Conservation (phyloP, 1,140 invertebrate species). For the Coenobita brevimanus region DNA sequence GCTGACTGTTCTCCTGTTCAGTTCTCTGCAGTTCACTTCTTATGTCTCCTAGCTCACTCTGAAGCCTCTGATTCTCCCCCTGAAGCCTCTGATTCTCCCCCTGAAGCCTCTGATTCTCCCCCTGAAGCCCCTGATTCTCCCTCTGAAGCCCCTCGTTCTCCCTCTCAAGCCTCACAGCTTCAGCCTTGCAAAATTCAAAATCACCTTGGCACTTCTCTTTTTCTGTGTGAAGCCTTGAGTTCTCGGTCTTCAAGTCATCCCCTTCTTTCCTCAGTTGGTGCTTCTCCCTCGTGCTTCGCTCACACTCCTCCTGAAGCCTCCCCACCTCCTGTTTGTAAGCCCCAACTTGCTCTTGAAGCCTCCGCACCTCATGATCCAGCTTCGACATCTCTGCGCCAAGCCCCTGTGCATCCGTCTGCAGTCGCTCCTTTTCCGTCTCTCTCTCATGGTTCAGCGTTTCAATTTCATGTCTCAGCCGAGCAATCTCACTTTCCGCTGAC, state of each 20-base stretch:
- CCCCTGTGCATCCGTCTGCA: slow-evolving; percentile 45
- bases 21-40: slow-evolving; percentile 36
- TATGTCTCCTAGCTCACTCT: slow-evolving; percentile 12
- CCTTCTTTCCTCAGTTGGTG: slow-evolving; percentile 6
- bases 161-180: slow-evolving; percentile 14
- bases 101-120: no score
- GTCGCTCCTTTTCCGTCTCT: slow-evolving; percentile 36
- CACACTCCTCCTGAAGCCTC: slow-evolving; percentile 28
- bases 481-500: slow-evolving; percentile 67
- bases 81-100: no score
- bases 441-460: slow-evolving; percentile 41
- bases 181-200: slow-evolving; percentile 20
- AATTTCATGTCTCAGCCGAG: slow-evolving; percentile 58
- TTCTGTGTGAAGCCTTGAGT: neutral
- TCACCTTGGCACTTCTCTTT: slow-evolving; percentile 23
- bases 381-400: slow-evolving; percentile 32
- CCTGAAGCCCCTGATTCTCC: slow-evolving; percentile 26
- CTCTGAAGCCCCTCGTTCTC: slow-evolving; percentile 16
- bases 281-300: neutral
- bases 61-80: no score
- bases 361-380: slow-evolving; percentile 29
- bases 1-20: slow-evolving; percentile 54
- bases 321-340: slow-evolving; percentile 5
- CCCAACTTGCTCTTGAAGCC: slow-evolving; percentile 29
- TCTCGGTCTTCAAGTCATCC: neutral